Conservation (phyloP, 1,140 invertebrate species). For the Nephotettix cincticeps region DNA sequence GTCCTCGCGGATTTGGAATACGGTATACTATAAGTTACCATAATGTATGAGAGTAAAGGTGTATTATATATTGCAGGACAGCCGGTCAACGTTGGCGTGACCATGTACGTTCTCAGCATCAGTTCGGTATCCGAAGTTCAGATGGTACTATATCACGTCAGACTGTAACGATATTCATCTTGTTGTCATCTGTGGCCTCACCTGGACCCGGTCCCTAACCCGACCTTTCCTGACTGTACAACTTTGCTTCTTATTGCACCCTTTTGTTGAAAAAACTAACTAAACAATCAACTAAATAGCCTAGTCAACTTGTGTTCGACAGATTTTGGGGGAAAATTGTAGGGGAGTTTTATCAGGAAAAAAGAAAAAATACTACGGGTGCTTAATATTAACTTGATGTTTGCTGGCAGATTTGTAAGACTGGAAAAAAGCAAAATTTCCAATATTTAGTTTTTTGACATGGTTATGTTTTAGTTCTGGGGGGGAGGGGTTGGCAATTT, state of each 20-base stretch:
- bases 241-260: not conserved
- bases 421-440: no score
- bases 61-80: constrained; percentile 70
- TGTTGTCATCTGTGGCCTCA: not conserved
- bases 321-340: no score
- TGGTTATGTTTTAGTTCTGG: no score
- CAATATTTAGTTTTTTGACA: no score
- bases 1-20: no score
- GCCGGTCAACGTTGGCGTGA: constrained; percentile 94
- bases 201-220: constrained; percentile 7
- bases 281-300: not conserved
- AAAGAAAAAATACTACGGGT: no score
- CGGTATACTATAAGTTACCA: not conserved
- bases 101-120: constrained; percentile 97
- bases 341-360: no score
- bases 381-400: no score
- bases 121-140: constrained; percentile 97
- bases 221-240: not conserved
- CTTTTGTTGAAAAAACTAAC: no score
- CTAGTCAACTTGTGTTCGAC: no score
- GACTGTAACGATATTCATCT: not conserved
- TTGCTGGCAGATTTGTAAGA: no score
- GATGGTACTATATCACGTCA: constrained; percentile 70
- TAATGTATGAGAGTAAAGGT: constrained; percentile 51
- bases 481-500: no score